Conservation (phyloP, 1,140 invertebrate genomes). For the Plectus sambesii region DNA sequence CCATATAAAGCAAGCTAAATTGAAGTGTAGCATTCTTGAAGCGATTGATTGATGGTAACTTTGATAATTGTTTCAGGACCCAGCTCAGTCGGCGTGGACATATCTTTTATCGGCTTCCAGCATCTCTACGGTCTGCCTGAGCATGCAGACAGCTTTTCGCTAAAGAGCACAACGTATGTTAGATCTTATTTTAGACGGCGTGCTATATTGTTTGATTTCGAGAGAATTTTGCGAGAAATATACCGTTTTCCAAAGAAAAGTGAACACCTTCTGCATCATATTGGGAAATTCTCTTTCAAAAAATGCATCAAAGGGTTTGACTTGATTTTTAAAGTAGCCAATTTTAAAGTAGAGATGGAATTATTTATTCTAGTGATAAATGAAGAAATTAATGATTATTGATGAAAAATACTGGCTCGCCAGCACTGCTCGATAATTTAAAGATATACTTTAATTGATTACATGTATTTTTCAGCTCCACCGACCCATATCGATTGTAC, state of each 20-base stretch:
- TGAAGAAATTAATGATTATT: no score
- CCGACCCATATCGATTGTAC: conserved; percentile 87
- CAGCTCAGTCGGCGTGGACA: conserved; percentile 82
- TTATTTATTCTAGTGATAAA: no score
- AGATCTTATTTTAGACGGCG: neutral
- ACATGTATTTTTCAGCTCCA: conserved; percentile 26
- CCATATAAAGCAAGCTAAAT: conserved; percentile 6
- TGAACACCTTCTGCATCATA: conserved; percentile 3
- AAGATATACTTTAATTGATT: no score
- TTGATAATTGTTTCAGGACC: conserved; percentile 52
- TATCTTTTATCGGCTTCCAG: conserved; percentile 78
- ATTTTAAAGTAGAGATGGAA: no score
- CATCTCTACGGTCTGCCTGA: conserved; percentile 91
- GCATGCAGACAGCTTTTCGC: conserved; percentile 77
- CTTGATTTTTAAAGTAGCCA: no score
- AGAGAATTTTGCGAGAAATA: no score
- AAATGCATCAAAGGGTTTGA: no score
- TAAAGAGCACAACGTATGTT: conserved; percentile 68
- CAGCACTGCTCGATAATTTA: no score
- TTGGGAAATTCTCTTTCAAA: no score
- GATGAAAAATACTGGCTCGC: no score
- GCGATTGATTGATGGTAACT: neutral
- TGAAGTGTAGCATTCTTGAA: neutral
- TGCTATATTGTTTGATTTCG: conserved; percentile 4
- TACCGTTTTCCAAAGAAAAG: no score